These are phyloP conservation scores for Mugil cephalus DNA, from an alignment of 2,113 vertebrate species.

Conservation along the genomic window DNA sequence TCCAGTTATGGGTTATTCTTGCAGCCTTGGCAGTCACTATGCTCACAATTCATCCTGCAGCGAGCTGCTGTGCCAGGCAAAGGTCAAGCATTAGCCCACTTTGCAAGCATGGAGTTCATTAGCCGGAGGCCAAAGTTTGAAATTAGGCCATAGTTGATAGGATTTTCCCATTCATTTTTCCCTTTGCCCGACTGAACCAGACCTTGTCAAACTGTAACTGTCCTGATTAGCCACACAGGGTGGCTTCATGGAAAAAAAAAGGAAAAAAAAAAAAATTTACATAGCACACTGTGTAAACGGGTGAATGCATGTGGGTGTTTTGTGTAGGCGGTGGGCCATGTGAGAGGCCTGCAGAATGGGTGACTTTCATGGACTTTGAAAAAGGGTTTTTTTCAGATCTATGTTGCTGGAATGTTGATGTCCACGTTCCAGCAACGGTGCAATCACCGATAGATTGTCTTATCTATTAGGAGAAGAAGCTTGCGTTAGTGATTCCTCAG, in stretches of 20 bases:
- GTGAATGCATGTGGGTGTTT: slow-evolving; percentile 27
- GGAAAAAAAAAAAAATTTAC: no score
- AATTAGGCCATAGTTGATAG: slow-evolving; percentile 78
- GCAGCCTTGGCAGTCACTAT: slow-evolving; percentile 16
- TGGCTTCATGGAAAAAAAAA: slow-evolving; percentile 15
- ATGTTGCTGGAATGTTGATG: no score
- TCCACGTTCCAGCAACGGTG: no score
- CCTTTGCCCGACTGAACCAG: slow-evolving; percentile 25
- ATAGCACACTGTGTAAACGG: slow-evolving; percentile 14
- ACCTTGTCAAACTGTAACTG: slow-evolving; percentile 23
- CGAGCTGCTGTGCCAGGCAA: slow-evolving; percentile 28
- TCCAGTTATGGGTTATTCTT: slow-evolving; percentile 28
- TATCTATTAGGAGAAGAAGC: slow-evolving; percentile 1
- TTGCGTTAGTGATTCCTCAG: background rate
- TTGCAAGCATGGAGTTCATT: slow-evolving; percentile 61
- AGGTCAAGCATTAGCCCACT: slow-evolving; percentile 81
- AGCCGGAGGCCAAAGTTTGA: slow-evolving; percentile 64
- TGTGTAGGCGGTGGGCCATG: slow-evolving; percentile 14
- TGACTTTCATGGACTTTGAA: slow-evolving; percentile 32
- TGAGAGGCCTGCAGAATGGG: slow-evolving; percentile 18
- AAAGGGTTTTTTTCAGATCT: no score
- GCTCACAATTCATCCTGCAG: slow-evolving; percentile 38
- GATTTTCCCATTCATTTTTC: slow-evolving; percentile 44
- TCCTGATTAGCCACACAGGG: slow-evolving; percentile 22
- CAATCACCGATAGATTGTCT: no score